Evolutionary conservation across 1,140 invertebrate species (phyloP), one percentile per base, ranked within the genome.

Genomic region (Megathymus violae): DNA sequence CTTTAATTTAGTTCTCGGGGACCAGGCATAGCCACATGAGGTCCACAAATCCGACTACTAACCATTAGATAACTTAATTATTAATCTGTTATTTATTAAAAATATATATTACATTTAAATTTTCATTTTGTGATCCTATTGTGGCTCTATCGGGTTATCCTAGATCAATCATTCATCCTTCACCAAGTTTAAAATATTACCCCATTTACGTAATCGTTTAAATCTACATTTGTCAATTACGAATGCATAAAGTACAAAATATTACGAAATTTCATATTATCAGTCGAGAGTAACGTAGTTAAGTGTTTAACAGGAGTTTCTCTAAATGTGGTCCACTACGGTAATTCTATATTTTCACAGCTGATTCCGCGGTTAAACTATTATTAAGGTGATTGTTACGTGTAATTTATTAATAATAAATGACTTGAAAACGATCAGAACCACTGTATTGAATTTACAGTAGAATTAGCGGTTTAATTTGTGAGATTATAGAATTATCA

Each of bases 141-240:
- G 51, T 54, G 51, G 51, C 51, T 54, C n/a, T 17, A 27, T 11
- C 38, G 51, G 51, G 40, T 54, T 4, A 9, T 40, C 36, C 17
- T 31, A 40, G 19, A 25, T 34, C 13, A 31, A 31, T 31, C 46
- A 48, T 15, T 3, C 27, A 15, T 10, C 11, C 44, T 27, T 27
- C 25, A 47, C 10, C 9, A 27, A 7, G 9, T 22, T 22, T 3
- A 3, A 5, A 22, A 22, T 22, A 31, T 7, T 4, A 31, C 27
- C 27, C 4, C 27, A 31, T 31, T 31, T 7, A 9, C 3, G 3
- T 31, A 13, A 17, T 43, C 52, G 27, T 54, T 43, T 17, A 44
- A 56, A 56, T 56, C 52, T 56, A 56, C 52, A 56, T 56, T 56
- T 56, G 52, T 56, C 52, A 56, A 56, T 56, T 56, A 56, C 52